These are phyloP conservation scores for Plotosus lineatus DNA, from an alignment of 2,113 vertebrate species.

Conservation along the genomic window DNA sequence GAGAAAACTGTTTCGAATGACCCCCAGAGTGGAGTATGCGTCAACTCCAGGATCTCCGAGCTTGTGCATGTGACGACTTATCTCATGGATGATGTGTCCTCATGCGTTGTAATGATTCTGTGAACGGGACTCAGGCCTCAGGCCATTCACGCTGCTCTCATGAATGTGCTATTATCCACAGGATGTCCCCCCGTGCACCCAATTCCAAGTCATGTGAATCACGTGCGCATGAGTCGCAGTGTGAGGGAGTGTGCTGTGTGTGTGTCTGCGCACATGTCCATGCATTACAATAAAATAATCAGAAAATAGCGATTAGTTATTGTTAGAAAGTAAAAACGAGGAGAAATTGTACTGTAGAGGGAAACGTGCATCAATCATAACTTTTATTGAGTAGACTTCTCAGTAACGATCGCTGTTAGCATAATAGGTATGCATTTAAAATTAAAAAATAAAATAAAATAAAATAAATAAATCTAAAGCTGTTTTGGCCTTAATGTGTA, in stretches of 20 bases:
- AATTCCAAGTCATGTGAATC: slow-evolving; percentile 28
- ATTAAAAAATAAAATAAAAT: no score
- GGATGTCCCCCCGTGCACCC: slow-evolving; percentile 2
- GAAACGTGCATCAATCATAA: not conserved
- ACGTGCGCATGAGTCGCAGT: slow-evolving; percentile 13
- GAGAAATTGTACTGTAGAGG: not conserved
- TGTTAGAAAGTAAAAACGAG: not conserved
- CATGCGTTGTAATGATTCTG: not conserved
- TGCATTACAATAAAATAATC: slow-evolving; percentile 2
- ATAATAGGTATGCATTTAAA: not conserved
- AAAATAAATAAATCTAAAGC: not conserved
- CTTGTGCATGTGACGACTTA: slow-evolving; percentile 9
- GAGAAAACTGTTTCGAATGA: not conserved
- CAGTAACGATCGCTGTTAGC: not conserved
- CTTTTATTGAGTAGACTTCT: not conserved
- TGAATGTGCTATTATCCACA: slow-evolving; percentile 27
- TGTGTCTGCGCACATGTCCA: slow-evolving; percentile 7
- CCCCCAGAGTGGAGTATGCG: not conserved
- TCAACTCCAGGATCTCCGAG: not conserved
- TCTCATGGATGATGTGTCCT: slow-evolving; percentile 4
- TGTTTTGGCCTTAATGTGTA: not conserved
- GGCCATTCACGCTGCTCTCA: slow-evolving; percentile 6
- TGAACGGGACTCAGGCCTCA: not conserved
- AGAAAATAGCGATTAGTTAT: not conserved
- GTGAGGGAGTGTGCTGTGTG: slow-evolving; percentile 3